A percentile compares a stretch with the other conserved stretches of the same genome.
Evolutionary conservation across 2,888 invertebrate genomes (phyloP).

Genomic region (Ethmia dodecea): DNA sequence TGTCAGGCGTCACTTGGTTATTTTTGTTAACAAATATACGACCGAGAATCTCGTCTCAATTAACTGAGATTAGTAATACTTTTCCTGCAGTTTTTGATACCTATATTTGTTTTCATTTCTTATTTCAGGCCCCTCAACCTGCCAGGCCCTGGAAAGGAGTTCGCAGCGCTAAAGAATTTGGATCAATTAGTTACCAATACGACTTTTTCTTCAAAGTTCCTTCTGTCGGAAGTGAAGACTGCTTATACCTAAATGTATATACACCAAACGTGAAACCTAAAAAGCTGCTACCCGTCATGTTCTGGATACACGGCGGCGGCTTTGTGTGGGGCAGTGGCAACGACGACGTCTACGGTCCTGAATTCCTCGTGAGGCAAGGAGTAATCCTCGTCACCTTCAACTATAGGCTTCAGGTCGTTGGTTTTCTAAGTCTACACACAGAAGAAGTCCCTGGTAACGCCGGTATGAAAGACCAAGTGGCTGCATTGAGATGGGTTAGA

Average conservation of each 20-base stretch:
- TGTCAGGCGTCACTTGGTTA: not conserved
- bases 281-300: conserved; percentile 36
- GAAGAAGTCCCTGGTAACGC: conserved; percentile 63
- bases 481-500: conserved; percentile 55
- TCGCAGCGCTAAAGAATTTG: conserved; percentile 33
- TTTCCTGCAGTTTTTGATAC: conserved; percentile 25
- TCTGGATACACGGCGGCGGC: conserved; percentile 45
- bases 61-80: not conserved
- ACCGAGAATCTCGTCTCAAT: not conserved
- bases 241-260: conserved; percentile 43
- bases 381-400: conserved; percentile 58
- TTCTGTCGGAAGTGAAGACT: conserved; percentile 36
- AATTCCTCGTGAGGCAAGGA: conserved; percentile 48
- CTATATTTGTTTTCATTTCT: no score
- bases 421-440: conserved; percentile 54
- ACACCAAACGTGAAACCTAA: conserved; percentile 27
- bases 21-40: not conserved
- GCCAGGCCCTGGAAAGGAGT: conserved; percentile 36
- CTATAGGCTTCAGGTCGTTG: conserved; percentile 54
- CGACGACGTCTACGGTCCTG: conserved; percentile 45
- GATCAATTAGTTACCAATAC: conserved; percentile 32
- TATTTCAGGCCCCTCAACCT: conserved; percentile 37
- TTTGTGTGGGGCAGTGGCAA: conserved; percentile 41
- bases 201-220: conserved; percentile 25
- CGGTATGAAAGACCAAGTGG: conserved; percentile 66